These are phyloP conservation scores for Premnoplex brunnescens DNA, from an alignment of 2,797 vertebrate species.

Conservation along the genomic window DNA sequence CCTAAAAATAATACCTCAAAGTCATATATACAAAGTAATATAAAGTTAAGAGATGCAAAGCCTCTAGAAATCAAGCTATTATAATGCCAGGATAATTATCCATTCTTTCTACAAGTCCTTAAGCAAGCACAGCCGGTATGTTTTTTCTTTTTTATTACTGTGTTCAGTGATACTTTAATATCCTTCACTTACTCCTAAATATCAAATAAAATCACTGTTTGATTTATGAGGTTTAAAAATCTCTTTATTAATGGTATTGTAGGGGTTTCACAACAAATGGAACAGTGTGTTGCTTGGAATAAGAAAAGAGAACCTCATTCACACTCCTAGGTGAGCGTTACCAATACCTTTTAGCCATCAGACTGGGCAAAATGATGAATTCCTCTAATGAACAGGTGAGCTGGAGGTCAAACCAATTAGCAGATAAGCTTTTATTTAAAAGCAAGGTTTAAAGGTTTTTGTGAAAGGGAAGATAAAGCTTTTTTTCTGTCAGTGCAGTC, in stretches of 20 bases:
- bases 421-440: slow-evolving; percentile 25
- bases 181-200: slow-evolving; percentile 9
- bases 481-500: background rate
- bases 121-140: background rate
- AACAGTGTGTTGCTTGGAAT: background rate
- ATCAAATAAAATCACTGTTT: background rate
- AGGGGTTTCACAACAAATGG: background rate
- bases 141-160: background rate
- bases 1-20: slow-evolving; percentile 12
- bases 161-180: background rate
- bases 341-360: background rate
- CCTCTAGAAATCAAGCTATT: slow-evolving; percentile 3
- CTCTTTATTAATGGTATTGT: background rate
- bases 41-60: background rate
- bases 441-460: background rate
- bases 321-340: background rate
- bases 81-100: slow-evolving; percentile 31
- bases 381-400: slow-evolving; percentile 12
- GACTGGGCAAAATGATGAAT: background rate
- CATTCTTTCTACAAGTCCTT: slow-evolving; percentile 3
- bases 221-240: slow-evolving; percentile 14
- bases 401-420: slow-evolving; percentile 43
- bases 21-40: background rate
- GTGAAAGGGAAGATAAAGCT: background rate
- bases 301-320: background rate